phyloP scores from a whole-genome alignment of 1,140 invertebrate species.

The Drosophila saltans region DNA sequence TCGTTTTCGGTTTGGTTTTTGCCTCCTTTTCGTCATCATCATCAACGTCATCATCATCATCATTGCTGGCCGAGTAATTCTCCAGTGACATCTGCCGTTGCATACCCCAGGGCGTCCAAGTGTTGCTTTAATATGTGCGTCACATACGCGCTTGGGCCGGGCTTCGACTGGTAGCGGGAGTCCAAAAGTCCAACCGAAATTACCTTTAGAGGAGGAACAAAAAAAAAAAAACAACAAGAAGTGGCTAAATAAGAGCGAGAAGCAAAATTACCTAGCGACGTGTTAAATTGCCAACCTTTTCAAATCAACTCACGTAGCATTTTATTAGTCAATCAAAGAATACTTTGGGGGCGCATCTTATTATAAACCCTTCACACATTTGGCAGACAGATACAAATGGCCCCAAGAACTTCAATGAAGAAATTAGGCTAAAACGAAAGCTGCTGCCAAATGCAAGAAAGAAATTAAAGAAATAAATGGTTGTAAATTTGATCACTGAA shows the following conservation, averaged over 20 bases:
- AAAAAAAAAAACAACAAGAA: constrained; percentile 13
- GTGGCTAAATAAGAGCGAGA: constrained; percentile 30
- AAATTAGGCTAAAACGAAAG: neutral
- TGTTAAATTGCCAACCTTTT: constrained; percentile 54
- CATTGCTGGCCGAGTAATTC: constrained; percentile 30
- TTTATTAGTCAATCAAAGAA: constrained; percentile 80
- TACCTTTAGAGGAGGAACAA: constrained; percentile 59
- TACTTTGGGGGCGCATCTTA: constrained; percentile 67
- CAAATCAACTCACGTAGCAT: constrained; percentile 70
- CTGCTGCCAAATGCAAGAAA: too few species aligned
- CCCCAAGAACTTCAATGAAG: neutral
- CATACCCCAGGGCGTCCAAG: constrained; percentile 42
- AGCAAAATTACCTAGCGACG: constrained; percentile 63
- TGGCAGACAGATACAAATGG: constrained; percentile 11
- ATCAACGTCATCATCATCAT: constrained; percentile 47
- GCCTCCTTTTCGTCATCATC: constrained; percentile 42
- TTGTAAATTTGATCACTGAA: neutral
- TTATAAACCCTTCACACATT: constrained; percentile 18
- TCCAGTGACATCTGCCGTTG: constrained; percentile 63
- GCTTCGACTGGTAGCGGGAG: neutral
- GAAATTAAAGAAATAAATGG: neutral
- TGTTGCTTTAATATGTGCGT: constrained; percentile 73
- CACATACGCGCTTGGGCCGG: constrained; percentile 55
- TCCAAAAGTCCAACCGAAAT: constrained; percentile 33
- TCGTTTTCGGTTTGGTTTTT: constrained; percentile 36